Percentiles rank a stretch among this genome's conserved stretches.
These are phyloP conservation scores for Tipula lateralis DNA, from an alignment of 2,888 invertebrate genomes.

Conservation along the genomic window DNA sequence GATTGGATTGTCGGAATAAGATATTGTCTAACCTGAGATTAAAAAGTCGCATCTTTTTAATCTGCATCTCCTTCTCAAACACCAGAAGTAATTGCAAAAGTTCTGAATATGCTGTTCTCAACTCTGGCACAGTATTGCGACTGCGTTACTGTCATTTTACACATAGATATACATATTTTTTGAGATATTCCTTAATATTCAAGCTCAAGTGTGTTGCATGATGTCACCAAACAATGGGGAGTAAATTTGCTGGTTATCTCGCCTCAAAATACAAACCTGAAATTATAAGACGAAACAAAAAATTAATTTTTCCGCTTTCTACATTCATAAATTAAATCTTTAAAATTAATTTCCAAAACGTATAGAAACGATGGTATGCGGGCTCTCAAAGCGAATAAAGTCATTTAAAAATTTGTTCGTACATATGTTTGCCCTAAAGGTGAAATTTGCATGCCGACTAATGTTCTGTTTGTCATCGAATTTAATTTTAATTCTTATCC, in stretches of 20 bases:
- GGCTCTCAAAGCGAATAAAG: neutral
- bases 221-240: neutral
- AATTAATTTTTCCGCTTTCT: neutral
- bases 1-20: no score
- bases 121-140: no score
- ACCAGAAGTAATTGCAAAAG: no score
- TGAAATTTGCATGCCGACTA: neutral
- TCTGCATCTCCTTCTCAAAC: no score
- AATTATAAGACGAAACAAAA: neutral
- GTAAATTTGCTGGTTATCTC: neutral
- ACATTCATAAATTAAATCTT: neutral
- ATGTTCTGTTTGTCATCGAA: neutral
- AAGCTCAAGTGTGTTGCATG: no score
- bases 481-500: neutral
- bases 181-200: no score
- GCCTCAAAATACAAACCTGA: conserved; percentile 11
- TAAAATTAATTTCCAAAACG: neutral
- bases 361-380: neutral
- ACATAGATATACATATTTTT: no score
- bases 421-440: neutral
- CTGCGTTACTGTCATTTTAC: no score
- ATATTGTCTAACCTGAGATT: no score
- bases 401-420: neutral
- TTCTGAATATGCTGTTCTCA: no score
- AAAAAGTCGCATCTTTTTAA: no score